Percentiles rank a stretch among this genome's conserved stretches.
These are phyloP conservation scores for Calephelis nemesis DNA, from an alignment of 1,140 invertebrate species.

Conservation along the genomic window DNA sequence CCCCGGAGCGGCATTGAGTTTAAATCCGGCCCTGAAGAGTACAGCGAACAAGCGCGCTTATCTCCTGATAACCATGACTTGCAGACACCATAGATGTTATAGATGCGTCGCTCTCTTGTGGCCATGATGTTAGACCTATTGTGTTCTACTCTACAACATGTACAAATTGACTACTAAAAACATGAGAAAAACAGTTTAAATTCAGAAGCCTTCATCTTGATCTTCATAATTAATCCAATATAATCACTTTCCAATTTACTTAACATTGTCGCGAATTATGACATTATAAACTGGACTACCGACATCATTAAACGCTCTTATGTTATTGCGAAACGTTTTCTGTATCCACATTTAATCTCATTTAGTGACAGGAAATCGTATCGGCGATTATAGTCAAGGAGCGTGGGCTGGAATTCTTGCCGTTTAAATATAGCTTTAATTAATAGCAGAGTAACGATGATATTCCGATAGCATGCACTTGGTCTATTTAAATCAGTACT, in stretches of 20 bases:
- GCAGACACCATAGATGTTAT: too few species aligned
- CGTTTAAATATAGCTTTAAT: constrained; percentile 35
- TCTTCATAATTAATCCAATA: not conserved
- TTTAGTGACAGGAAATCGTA: constrained; percentile 72
- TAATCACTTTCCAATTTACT: constrained; percentile 17
- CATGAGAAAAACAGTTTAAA: too few species aligned
- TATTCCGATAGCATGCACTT: constrained; percentile 28
- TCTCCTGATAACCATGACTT: too few species aligned
- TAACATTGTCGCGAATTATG: constrained; percentile 35
- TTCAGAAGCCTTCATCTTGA: too few species aligned
- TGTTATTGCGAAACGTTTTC: constrained; percentile 58
- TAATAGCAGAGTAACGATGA: constrained; percentile 26
- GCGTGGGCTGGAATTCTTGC: constrained; percentile 31
- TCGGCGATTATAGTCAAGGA: constrained; percentile 47
- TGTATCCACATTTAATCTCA: constrained; percentile 62
- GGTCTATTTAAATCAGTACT: constrained; percentile 30
- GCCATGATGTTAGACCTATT: too few species aligned
- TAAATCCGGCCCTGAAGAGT: too few species aligned
- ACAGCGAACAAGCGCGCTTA: too few species aligned
- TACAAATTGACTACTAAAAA: too few species aligned
- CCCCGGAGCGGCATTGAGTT: too few species aligned
- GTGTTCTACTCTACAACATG: too few species aligned
- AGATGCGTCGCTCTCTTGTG: too few species aligned
- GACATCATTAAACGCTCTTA: constrained; percentile 59
- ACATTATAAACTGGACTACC: constrained; percentile 39